A percentile compares a stretch with the other conserved stretches of the same genome.
phyloP scores from a whole-genome alignment of 53 echinoderm and acorn worm genomes.

The Apostichopus leukothele region DNA sequence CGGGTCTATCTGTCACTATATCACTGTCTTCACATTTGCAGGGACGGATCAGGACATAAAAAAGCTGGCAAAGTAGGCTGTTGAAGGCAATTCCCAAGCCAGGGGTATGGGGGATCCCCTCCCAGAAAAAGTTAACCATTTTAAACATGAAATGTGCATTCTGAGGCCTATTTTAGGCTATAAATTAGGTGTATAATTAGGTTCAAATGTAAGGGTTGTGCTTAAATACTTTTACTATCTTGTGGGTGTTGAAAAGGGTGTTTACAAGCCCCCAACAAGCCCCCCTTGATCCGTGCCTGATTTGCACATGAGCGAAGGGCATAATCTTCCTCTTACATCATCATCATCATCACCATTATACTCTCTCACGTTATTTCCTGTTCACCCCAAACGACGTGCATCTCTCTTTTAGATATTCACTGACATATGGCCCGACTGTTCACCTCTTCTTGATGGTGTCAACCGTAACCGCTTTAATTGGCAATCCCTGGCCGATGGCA shows the following conservation, averaged over 20 bases:
- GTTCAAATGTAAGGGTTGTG: too few relatives aligned
- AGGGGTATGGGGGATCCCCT: too few relatives aligned
- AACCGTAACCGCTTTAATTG: slow-evolving; percentile 94
- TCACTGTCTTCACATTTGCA: not conserved
- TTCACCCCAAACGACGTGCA: slow-evolving; percentile 13
- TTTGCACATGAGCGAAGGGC: not conserved
- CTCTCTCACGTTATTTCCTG: slow-evolving; percentile 39
- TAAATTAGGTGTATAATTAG: too few relatives aligned
- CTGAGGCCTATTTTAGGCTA: too few relatives aligned
- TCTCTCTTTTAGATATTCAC: slow-evolving; percentile 72
- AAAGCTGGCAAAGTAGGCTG: too few relatives aligned
- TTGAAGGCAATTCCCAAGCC: too few relatives aligned
- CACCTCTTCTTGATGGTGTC: slow-evolving; percentile 80
- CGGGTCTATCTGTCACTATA: not conserved
- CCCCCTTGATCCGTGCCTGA: too few relatives aligned
- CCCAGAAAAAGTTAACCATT: too few relatives aligned
- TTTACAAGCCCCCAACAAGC: too few relatives aligned
- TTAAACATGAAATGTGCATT: too few relatives aligned
- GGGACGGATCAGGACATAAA: not conserved
- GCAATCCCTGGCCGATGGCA: slow-evolving; percentile 88
- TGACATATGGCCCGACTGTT: slow-evolving; percentile 79
- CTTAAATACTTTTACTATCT: too few relatives aligned
- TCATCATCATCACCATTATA: slow-evolving; percentile 15
- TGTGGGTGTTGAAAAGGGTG: too few relatives aligned
- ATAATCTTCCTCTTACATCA: not conserved